Evolutionary conservation across 2,888 invertebrate genomes (phyloP).

Genomic region (Bhutanitis thaidina): DNA sequence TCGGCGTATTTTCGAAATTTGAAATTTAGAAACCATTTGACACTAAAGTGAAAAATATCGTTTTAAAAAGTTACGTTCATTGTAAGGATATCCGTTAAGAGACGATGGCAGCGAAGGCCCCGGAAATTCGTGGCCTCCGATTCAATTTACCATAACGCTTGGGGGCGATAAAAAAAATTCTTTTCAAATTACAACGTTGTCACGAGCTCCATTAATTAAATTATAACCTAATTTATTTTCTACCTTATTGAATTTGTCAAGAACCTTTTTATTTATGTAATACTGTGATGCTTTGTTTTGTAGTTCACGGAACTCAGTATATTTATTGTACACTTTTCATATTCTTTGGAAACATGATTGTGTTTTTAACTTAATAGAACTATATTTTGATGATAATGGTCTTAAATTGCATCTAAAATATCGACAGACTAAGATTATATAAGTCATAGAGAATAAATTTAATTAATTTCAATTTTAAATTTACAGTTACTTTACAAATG

Average conservation of each 20-base stretch:
- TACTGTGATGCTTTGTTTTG: background rate
- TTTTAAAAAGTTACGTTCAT: constrained; percentile 10
- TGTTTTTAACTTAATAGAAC: too few relatives aligned
- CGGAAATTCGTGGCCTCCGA: constrained; percentile 50
- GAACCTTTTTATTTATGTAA: constrained; percentile 9
- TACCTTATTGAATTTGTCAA: constrained; percentile 7
- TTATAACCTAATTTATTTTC: constrained; percentile 50
- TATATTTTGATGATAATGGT: too few relatives aligned
- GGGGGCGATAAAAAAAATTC: constrained; percentile 66
- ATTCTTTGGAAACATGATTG: too few relatives aligned
- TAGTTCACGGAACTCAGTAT: too few relatives aligned
- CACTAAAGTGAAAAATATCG: background rate
- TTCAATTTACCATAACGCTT: constrained; percentile 63
- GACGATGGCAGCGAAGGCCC: constrained; percentile 23
- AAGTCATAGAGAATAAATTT: too few relatives aligned
- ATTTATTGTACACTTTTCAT: too few relatives aligned
- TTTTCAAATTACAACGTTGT: constrained; percentile 65
- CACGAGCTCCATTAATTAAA: constrained; percentile 67
- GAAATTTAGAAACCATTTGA: too few relatives aligned
- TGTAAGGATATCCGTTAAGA: constrained; percentile 25
- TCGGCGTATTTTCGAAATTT: too few relatives aligned
- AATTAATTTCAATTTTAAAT: too few relatives aligned
- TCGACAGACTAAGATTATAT: too few relatives aligned
- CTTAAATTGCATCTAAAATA: too few relatives aligned
- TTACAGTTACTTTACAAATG: too few relatives aligned